Base-by-base conservation (phyloP, 2,113 vertebrate species). In the Hylia prasina region DNA sequence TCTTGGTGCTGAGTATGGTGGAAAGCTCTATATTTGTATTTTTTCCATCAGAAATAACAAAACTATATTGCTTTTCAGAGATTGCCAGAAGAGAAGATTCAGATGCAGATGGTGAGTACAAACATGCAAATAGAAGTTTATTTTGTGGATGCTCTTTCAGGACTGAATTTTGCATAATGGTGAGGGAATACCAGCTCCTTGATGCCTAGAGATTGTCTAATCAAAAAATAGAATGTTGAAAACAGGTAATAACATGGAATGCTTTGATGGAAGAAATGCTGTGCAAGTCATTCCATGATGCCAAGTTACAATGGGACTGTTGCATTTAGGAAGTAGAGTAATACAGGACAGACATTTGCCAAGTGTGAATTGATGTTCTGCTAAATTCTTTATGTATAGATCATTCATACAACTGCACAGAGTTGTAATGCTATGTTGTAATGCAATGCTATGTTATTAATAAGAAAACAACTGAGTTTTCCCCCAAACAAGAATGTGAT, bases 31-130 rank as follows among this genome's bases (percentile, higher is more conserved):
- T 22, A 25, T 19, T 40, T 45, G 33, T 48, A 28, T 30, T 70
- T 87, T 68, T 83, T 61, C 35, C 20, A 60, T 53, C 11, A 66
- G n/a, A 81, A 86, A 23, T 75, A 93, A 91, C 23, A 58, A 50
- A 87, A 60, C 14, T 33, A 1, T 58, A 31, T 92, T 97, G 35
- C 45, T 84, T 97, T 95, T 76, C 88, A 95, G 96, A 94, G 78
- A 50, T 96, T 18, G 25, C 50, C 40, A 69, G 66, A 66, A 76
- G 63, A 96, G 81, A 94, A 56, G 93, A 81, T 42, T 70, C 87
- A 69, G 10, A 48, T 83, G 10, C 40, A 88, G 70, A 85, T 58
- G 88, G 97, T 97, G 87, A 96, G 77, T 95, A 79, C 35, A 79
- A 60, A 84, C 7, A 48, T 71, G n/a, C 2, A 3, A 73, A 89